Percentiles rank a stretch among this genome's conserved stretches.
phyloP scores from a whole-genome alignment of 2,797 vertebrate species.

The Schizopygopsis malacanthus region DNA sequence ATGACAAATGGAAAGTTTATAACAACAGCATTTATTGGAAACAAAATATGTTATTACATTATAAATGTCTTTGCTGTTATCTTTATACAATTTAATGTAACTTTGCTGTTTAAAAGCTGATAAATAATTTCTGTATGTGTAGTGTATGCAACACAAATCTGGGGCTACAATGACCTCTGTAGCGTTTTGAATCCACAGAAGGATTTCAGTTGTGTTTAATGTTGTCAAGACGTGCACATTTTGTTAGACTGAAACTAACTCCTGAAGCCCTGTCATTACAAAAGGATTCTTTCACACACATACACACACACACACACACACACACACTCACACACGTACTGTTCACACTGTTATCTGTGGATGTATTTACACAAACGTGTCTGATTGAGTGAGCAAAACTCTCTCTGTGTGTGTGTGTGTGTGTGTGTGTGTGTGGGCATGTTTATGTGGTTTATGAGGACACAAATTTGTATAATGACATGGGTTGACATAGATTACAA shows the following conservation, averaged over 20 bases:
- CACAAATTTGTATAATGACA: too few species aligned
- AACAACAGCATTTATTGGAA: not conserved
- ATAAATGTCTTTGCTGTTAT: not conserved
- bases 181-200: not conserved
- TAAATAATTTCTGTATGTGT: not conserved
- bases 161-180: not conserved
- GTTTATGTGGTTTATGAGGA: too few species aligned
- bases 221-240: not conserved
- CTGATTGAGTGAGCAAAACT: too few species aligned
- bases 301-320: not conserved
- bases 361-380: too few species aligned
- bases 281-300: not conserved
- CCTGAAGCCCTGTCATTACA: not conserved
- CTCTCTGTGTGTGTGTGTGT: too few species aligned
- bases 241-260: not conserved
- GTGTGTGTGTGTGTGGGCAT: too few species aligned
- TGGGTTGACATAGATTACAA: too few species aligned
- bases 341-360: too few species aligned
- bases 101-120: not conserved
- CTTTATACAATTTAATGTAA: not conserved
- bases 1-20: not conserved
- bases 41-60: not conserved
- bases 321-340: too few species aligned
- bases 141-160: not conserved
- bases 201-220: not conserved